phyloP scores from a whole-genome alignment of 2,888 invertebrate genomes.

The Syrista parreyssii region DNA sequence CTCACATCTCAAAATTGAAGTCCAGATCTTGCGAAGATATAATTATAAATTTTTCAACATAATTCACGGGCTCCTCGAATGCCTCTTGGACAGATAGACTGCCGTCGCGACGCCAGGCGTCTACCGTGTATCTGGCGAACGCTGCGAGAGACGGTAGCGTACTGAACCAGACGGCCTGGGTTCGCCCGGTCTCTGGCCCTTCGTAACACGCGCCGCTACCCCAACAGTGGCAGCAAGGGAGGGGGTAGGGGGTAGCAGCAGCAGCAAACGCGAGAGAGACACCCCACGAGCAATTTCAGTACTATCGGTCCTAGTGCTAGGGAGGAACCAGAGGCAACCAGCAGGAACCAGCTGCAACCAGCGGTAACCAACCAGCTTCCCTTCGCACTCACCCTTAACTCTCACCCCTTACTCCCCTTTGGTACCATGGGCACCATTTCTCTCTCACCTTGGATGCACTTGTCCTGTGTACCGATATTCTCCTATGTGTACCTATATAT shows the following conservation, averaged over 20 bases:
- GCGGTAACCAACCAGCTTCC: not conserved
- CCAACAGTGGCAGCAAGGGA: conserved; percentile 19
- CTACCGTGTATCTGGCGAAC: conserved; percentile 23
- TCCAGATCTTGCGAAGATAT: too few relatives aligned
- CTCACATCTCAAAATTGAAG: too few relatives aligned
- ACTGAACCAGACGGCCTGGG: conserved; percentile 27
- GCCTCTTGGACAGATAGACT: too few relatives aligned
- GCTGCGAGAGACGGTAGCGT: conserved; percentile 48
- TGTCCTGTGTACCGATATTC: too few relatives aligned
- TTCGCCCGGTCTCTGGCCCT: conserved; percentile 32
- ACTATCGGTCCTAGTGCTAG: conserved; percentile 28
- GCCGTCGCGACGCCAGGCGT: too few relatives aligned
- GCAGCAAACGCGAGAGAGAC: conserved; percentile 27
- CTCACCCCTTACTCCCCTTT: not conserved
- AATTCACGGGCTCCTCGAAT: too few relatives aligned
- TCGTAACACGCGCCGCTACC: conserved; percentile 52
- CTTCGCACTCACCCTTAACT: not conserved
- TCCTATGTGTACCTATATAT: not conserved
- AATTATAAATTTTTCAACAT: too few relatives aligned
- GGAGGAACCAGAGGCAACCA: too few relatives aligned
- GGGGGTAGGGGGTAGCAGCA: too few relatives aligned
- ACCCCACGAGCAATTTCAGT: conserved; percentile 37
- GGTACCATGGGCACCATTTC: too few relatives aligned
- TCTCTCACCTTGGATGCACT: too few relatives aligned
- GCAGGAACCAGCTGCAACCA: too few relatives aligned